These are phyloP conservation scores for Macrophya alboannulata DNA, from an alignment of 2,888 invertebrate genomes.

Conservation along the genomic window DNA sequence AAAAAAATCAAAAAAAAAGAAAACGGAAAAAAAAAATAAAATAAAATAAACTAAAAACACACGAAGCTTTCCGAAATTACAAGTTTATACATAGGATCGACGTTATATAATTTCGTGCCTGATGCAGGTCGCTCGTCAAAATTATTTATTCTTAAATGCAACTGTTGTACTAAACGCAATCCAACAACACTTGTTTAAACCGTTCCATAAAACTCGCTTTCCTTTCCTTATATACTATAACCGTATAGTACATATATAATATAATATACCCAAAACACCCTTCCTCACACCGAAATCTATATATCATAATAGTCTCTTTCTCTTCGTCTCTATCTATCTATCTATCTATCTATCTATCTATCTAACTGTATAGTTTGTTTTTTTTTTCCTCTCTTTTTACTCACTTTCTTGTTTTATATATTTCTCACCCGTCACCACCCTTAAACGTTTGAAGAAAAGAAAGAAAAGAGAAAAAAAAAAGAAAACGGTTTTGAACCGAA, in stretches of 20 bases:
- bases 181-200: conserved; percentile 28
- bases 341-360: background rate
- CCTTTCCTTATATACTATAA: background rate
- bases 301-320: conserved; percentile 27
- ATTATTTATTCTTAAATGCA: conserved; percentile 75
- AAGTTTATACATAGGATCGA: conserved; percentile 54
- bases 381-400: background rate
- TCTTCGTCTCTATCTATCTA: background rate
- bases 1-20: background rate
- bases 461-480: background rate
- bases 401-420: background rate
- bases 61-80: conserved; percentile 50
- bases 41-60: background rate
- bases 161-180: conserved; percentile 77
- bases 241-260: background rate
- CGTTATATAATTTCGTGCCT: conserved; percentile 30
- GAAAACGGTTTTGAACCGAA: background rate
- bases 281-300: conserved; percentile 2
- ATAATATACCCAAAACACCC: background rate
- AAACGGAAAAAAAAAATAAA: no score
- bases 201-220: conserved; percentile 21
- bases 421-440: conserved; percentile 3
- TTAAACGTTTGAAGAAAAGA: background rate
- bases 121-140: conserved; percentile 40
- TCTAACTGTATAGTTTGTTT: no score